Conservation (phyloP, 1,140 invertebrate genomes). For the Apocrypta bakeri region DNA sequence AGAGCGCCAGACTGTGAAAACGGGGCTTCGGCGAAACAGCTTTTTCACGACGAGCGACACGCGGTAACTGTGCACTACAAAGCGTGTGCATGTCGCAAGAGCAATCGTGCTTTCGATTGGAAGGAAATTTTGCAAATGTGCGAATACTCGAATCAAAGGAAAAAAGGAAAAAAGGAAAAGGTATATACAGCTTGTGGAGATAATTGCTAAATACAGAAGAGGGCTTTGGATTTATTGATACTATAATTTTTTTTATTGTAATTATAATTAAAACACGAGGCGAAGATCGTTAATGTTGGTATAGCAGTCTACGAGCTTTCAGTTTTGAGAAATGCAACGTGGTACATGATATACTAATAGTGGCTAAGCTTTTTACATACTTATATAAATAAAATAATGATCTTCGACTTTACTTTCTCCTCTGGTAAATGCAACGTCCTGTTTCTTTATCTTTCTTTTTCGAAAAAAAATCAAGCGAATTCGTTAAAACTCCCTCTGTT, state of each 20-base stretch:
- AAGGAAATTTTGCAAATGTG: no score
- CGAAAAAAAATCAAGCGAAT: slow-evolving; percentile 43
- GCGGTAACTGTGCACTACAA: background rate
- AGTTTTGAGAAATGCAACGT: slow-evolving; percentile 59
- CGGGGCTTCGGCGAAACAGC: background rate
- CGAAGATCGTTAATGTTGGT: slow-evolving; percentile 56
- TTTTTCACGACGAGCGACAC: background rate
- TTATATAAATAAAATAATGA: slow-evolving; percentile 59
- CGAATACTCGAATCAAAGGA: no score
- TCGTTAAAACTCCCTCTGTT: slow-evolving; percentile 37
- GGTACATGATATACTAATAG: slow-evolving; percentile 58
- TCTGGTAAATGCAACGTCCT: slow-evolving; percentile 39
- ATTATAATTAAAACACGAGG: slow-evolving; percentile 62
- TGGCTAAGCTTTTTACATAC: slow-evolving; percentile 44
- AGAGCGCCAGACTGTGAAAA: background rate
- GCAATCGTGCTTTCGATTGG: no score
- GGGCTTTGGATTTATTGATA: slow-evolving; percentile 31
- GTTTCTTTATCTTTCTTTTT: slow-evolving; percentile 43
- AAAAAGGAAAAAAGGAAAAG: no score
- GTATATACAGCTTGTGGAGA: no score
- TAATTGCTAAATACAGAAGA: background rate
- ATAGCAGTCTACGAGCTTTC: slow-evolving; percentile 62
- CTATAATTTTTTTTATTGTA: slow-evolving; percentile 59
- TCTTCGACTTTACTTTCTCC: slow-evolving; percentile 39
- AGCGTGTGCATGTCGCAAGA: no score